Base-by-base conservation (phyloP, 2,797 vertebrate genomes). In the Pampus argenteus region DNA sequence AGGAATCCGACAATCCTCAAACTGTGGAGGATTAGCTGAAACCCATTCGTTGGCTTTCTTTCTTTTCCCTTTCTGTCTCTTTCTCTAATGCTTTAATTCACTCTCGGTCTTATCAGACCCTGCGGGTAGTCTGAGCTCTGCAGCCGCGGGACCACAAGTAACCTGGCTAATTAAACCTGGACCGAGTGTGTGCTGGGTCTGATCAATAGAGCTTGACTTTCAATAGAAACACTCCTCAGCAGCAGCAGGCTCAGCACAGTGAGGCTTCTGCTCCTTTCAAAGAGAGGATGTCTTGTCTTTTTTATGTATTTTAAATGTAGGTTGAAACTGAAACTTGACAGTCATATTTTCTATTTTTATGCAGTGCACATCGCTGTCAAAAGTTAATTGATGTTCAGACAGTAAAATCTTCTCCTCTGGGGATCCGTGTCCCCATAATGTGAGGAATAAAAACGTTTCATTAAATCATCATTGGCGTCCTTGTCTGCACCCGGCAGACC, bases 141-240 rank as follows among this genome's bases (percentile, higher is more conserved):
- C 70, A 77, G 77, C 62, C 65, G 65, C 3, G 81, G 68, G 76
- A 78, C 76, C 75, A 54, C 61, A 11, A 74, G 74, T 28, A 75
- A 72, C 80, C 67, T n/a, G 3, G 77, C 89, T 91, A 91, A 93
- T 93, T 91, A 91, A 88, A 88, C 82, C 86, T 78, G 80, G 59
- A 56, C 63, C 15, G 3, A 40, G 76, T 22, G 61, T 58, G 72
- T 54, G 64, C 51, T 7, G 47, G 63, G 67, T 75, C 60, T 65
- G 76, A 88, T 88, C 88, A 84, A 82, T 86, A 76, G 73, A 68
- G 62, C 72, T 82, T 50, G 50, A 72, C 78, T 81, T 78, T 84
- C 40, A 78, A 52, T 51, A 42, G 71, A 82, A 78, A 78, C 25
- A 1, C 34, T 66, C 62, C 22, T 80, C 54, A 74, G 60, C 65